Evolutionary conservation across 2,113 vertebrate species (phyloP).

Genomic region (Hipposideros armiger): DNA sequence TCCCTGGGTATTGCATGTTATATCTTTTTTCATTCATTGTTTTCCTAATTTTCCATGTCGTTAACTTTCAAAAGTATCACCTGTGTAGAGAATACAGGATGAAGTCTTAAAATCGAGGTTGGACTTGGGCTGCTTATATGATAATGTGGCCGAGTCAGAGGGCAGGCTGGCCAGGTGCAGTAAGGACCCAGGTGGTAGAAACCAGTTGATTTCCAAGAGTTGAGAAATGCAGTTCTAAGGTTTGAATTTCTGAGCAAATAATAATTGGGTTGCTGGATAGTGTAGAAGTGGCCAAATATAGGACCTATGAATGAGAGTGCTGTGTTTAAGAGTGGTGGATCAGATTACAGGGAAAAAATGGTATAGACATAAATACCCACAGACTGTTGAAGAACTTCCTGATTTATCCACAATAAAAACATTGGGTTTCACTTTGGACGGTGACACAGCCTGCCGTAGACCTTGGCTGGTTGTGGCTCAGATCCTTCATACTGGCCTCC

Average conservation of each 20-base stretch:
- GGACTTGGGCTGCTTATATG: not conserved
- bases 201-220: not conserved
- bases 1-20: not conserved
- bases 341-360: constrained; percentile 88
- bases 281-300: constrained; percentile 88
- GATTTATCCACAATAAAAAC: constrained; percentile 81
- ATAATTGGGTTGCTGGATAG: constrained; percentile 87
- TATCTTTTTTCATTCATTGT: not conserved
- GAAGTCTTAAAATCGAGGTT: not conserved
- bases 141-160: too few relatives aligned
- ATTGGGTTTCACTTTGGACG: constrained; percentile 72
- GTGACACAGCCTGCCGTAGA: constrained; percentile 73
- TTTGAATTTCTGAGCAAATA: constrained; percentile 89
- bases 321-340: constrained; percentile 87
- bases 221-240: constrained; percentile 88
- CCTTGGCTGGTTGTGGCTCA: constrained; percentile 79
- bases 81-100: not conserved
- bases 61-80: not conserved
- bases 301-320: constrained; percentile 87
- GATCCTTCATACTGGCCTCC: constrained; percentile 77
- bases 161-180: rapidly evolving
- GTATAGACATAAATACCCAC: constrained; percentile 85
- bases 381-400: constrained; percentile 82
- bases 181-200: not conserved
- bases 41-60: not conserved